phyloP scores from a whole-genome alignment of 1,140 invertebrate species.

The Neodiprion virginianus region DNA sequence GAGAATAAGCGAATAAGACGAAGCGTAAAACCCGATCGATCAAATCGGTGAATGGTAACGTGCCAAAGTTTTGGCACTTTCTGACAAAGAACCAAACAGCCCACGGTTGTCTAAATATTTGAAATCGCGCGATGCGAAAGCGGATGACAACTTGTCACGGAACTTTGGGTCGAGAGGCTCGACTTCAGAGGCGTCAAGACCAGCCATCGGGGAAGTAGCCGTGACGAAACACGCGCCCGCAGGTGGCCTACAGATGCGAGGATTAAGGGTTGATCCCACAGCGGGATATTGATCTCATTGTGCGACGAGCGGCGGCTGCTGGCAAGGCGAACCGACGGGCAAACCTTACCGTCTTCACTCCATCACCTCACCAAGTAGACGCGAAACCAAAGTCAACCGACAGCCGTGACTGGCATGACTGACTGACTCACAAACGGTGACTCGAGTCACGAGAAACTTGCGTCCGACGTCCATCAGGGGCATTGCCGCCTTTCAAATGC shows the following conservation, averaged over 20 bases:
- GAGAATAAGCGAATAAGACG: not conserved
- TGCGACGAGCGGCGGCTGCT: not conserved
- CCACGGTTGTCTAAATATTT: constrained; percentile 3
- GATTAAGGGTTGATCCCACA: constrained; percentile 2
- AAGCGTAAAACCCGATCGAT: not conserved
- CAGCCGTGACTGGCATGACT: not conserved
- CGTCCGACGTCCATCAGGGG: too few species aligned
- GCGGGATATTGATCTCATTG: constrained; percentile 5
- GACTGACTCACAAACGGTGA: not conserved
- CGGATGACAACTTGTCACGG: not conserved
- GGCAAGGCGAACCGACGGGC: not conserved
- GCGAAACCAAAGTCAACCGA: constrained; percentile 1
- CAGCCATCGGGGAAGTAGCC: not conserved
- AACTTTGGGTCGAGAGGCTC: not conserved
- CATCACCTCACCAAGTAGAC: constrained; percentile 1
- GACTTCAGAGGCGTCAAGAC: not conserved
- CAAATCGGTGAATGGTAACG: not conserved
- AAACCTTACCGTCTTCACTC: not conserved
- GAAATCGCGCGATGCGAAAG: not conserved
- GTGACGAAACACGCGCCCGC: constrained; percentile 4
- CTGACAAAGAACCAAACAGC: not conserved
- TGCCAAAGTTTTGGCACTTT: not conserved
- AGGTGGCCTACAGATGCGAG: not conserved
- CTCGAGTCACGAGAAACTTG: too few species aligned
- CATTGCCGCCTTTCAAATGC: too few species aligned